Conservation (phyloP, 2,888 invertebrate genomes). For the Meandrusa payeni region DNA sequence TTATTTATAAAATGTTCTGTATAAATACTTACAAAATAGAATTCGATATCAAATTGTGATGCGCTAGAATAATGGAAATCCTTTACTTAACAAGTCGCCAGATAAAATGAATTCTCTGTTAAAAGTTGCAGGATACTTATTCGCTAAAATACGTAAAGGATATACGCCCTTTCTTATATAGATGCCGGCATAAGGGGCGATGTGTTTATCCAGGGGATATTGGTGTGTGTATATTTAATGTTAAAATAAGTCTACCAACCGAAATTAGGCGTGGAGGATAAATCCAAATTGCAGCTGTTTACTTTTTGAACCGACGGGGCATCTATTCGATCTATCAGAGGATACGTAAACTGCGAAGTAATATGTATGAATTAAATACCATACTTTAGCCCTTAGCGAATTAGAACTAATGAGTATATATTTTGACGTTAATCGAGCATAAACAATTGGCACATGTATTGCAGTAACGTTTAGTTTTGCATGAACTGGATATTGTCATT, state of each 20-base stretch:
- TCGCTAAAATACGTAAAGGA: conserved; percentile 30
- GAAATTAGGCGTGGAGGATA: conserved; percentile 76
- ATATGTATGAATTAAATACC: conserved; percentile 9
- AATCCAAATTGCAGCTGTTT: conserved; percentile 76
- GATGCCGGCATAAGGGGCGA: conserved; percentile 67
- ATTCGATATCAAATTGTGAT: conserved; percentile 46
- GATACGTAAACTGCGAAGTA: conserved; percentile 18
- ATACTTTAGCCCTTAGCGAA: too few species aligned
- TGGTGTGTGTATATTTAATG: conserved; percentile 75
- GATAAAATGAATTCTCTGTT: conserved; percentile 31
- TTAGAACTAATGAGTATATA: too few species aligned
- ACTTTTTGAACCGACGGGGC: conserved; percentile 38
- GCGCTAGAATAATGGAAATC: conserved; percentile 47
- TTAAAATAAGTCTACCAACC: conserved; percentile 77
- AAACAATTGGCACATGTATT: too few species aligned
- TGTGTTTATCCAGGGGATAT: conserved; percentile 76
- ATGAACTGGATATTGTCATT: too few species aligned
- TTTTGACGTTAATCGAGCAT: too few species aligned
- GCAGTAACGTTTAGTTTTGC: too few species aligned
- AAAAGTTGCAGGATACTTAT: conserved; percentile 41
- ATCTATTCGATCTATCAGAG: conserved; percentile 33
- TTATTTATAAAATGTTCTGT: conserved; percentile 16
- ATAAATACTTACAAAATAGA: conserved; percentile 25
- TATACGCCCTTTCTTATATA: conserved; percentile 53
- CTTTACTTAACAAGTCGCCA: conserved; percentile 31